Evolutionary conservation across 2,888 invertebrate species (phyloP).

Genomic region (Hofmannophila pseudospretella): DNA sequence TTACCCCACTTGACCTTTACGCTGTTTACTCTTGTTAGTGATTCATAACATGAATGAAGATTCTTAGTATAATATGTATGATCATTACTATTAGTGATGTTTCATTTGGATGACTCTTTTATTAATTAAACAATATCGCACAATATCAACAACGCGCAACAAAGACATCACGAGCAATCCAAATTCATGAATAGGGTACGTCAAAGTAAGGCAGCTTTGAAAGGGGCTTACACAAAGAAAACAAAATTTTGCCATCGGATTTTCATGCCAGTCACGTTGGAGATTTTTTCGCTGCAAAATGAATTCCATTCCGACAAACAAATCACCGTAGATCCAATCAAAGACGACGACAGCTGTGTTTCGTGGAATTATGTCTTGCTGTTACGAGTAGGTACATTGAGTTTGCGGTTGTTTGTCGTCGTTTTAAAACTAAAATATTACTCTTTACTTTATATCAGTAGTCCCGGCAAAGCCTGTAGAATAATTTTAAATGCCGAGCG

Average conservation of each 20-base stretch:
- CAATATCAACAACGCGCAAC: conserved; percentile 13
- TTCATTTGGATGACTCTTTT: too few species aligned
- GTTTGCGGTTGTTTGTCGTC: background rate
- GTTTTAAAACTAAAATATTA: too few species aligned
- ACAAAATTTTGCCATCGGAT: conserved; percentile 49
- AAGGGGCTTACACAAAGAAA: conserved; percentile 48
- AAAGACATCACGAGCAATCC: conserved; percentile 30
- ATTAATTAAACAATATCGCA: conserved; percentile 14
- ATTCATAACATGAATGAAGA: too few species aligned
- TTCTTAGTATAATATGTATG: too few species aligned
- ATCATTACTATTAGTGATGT: too few species aligned
- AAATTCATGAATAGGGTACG: conserved; percentile 32
- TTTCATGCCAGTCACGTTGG: conserved; percentile 61
- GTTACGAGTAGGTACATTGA: background rate
- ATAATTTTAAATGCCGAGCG: too few species aligned
- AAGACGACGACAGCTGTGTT: conserved; percentile 2
- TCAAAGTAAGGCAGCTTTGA: conserved; percentile 38
- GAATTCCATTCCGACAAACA: conserved; percentile 54
- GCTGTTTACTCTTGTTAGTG: too few species aligned
- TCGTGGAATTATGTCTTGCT: background rate
- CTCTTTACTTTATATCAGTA: too few species aligned
- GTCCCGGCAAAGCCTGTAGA: too few species aligned
- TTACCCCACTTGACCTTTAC: too few species aligned
- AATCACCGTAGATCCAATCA: conserved; percentile 30
- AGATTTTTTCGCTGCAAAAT: conserved; percentile 46